Evolutionary conservation across 2,888 invertebrate genomes (phyloP), one percentile per base, ranked within the genome.

Genomic region (Catonia carolina): DNA sequence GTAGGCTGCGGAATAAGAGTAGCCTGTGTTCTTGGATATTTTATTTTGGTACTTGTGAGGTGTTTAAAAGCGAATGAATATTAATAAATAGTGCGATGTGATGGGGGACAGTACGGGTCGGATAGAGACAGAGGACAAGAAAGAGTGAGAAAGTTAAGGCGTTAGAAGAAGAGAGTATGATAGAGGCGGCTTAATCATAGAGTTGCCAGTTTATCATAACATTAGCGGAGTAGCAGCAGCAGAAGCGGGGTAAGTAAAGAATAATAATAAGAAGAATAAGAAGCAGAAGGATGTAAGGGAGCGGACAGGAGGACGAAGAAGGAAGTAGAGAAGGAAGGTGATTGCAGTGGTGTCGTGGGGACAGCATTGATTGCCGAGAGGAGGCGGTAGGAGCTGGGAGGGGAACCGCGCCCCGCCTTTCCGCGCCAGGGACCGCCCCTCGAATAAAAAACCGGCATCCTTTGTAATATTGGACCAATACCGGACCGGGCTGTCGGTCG

Each of bases 391-490:
- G 45, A 20, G 20, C 14, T 17, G 17, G 22, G 45, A 12, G 18
- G 45, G 45, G n/a, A n/a, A 27, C 27, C 45, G 22, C 45, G 45
- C 45, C 45, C 45, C 23, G 45, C 45, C 45, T 27, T 27, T 22
- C 23, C 27, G 42, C 56, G 22, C 33, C 35, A 23, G 41, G 52
- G 23, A 39, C 58, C 58, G 50, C 50, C 58, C 58, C 35, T 35
- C 58, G 47, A 58, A 54, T 54, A 58, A 58, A 58, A 57, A 58
- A 54, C 53, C 50, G 45, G 45, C 45, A 45, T 45, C 45, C 27
- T 45, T 45, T 45, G 45, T 45, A 15, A 27, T n/a, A 27, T 27
- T 18, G 45, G 45, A 27, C 45, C 45, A 45, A 45, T 45, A 27
- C 45, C 20, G 45, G 22, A 27, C 23, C 45, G 45, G 27, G 23